phyloP scores from a whole-genome alignment of 2,888 invertebrate genomes.

The Trissolcus brochymenae region DNA sequence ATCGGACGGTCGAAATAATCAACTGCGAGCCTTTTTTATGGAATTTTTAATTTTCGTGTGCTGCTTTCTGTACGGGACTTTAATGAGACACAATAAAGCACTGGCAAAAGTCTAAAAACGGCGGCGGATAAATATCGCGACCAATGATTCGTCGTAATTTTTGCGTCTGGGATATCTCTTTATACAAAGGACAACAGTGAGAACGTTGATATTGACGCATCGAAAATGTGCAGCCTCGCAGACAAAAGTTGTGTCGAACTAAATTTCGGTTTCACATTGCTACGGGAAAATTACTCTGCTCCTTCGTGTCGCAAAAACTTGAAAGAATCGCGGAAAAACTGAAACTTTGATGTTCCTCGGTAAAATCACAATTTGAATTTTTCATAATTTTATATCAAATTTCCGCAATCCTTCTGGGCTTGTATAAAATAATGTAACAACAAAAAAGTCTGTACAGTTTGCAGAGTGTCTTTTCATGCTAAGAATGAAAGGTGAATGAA shows the following conservation, averaged over 20 bases:
- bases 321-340: too few species aligned
- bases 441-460: too few species aligned
- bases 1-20: background rate
- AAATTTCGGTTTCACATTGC: conserved; percentile 7
- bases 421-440: too few species aligned
- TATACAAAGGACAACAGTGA: conserved; percentile 31
- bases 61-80: background rate
- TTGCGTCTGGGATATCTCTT: conserved; percentile 22
- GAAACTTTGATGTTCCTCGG: too few species aligned
- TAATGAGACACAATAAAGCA: conserved; percentile 30
- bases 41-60: background rate
- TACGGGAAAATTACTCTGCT: too few species aligned
- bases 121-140: conserved; percentile 21
- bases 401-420: too few species aligned
- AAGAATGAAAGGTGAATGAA: too few species aligned
- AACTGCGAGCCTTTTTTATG: background rate
- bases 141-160: conserved; percentile 28
- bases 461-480: too few species aligned
- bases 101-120: conserved; percentile 5
- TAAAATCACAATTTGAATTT: too few species aligned
- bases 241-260: conserved; percentile 10
- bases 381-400: too few species aligned
- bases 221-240: conserved; percentile 22
- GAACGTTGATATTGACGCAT: conserved; percentile 32
- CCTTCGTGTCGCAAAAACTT: too few species aligned